Percentiles rank a stretch among this genome's conserved stretches.
Evolutionary conservation across 2,888 invertebrate species (phyloP).

Genomic region (Eustalomyia histrio): DNA sequence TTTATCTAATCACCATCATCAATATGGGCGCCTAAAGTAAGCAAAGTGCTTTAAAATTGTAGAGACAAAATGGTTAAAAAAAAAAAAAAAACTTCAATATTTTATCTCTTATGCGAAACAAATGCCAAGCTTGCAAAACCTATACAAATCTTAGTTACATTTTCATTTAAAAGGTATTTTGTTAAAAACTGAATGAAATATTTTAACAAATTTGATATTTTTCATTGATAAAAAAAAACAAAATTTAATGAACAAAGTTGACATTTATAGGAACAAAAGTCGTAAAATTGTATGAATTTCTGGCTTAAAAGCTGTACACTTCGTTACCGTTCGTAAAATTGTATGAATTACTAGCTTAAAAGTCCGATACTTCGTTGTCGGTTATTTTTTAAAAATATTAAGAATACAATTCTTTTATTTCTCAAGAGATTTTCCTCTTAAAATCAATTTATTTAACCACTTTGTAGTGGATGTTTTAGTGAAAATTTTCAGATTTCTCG

Average conservation of each 20-base stretch:
- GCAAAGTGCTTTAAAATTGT: conserved; percentile 29
- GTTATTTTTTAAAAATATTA: too few species aligned
- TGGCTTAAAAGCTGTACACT: too few species aligned
- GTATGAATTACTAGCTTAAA: too few species aligned
- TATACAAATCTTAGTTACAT: conserved; percentile 24
- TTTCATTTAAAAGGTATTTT: conserved; percentile 46
- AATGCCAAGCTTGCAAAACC: conserved; percentile 42
- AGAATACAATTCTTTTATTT: too few species aligned
- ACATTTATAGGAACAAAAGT: conserved; percentile 6
- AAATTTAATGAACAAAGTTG: conserved; percentile 30
- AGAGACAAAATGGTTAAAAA: conserved; percentile 6
- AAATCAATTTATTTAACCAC: too few species aligned
- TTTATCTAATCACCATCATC: conserved; percentile 64
- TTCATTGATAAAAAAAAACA: conserved; percentile 38
- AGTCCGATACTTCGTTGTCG: too few species aligned
- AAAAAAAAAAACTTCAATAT: background rate
- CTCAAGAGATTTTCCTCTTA: too few species aligned
- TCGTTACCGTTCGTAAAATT: too few species aligned
- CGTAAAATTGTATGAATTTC: background rate
- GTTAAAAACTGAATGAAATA: conserved; percentile 37
- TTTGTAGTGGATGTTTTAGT: too few species aligned
- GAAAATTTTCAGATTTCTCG: too few species aligned
- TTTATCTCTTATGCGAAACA: conserved; percentile 44
- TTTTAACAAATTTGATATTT: conserved; percentile 44
- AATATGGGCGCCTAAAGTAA: conserved; percentile 59